These are phyloP conservation scores for Bombylius discolor DNA, from an alignment of 2,888 invertebrate species.

Conservation along the genomic window DNA sequence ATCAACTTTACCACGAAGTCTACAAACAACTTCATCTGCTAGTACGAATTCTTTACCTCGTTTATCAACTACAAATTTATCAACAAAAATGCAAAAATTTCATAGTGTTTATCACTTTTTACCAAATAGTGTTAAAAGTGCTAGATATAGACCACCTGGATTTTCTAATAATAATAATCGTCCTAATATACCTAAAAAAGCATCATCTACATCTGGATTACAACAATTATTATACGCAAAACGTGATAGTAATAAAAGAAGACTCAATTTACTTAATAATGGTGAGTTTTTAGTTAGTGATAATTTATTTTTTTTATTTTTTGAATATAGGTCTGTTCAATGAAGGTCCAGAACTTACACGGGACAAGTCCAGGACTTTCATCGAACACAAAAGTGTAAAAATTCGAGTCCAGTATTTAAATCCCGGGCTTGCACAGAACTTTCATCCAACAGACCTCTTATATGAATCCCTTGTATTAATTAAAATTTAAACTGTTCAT, in stretches of 20 bases:
- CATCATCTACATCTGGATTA: constrained; percentile 62
- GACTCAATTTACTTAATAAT: constrained; percentile 38
- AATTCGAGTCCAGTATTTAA: too few relatives aligned
- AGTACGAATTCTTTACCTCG: constrained; percentile 66
- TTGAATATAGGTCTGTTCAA: too few relatives aligned
- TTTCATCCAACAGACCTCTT: too few relatives aligned
- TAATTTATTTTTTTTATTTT: constrained; percentile 7
- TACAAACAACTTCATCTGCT: constrained; percentile 43
- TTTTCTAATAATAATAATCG: constrained; percentile 41
- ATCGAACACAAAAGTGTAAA: too few relatives aligned
- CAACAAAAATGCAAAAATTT: constrained; percentile 43
- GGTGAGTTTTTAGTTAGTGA: constrained; percentile 40
- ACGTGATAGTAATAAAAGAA: constrained; percentile 41
- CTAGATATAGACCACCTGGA: constrained; percentile 74
- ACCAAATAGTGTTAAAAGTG: constrained; percentile 64
- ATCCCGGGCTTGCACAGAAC: too few relatives aligned
- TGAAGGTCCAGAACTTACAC: too few relatives aligned
- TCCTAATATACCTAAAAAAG: constrained; percentile 50
- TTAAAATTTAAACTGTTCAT: too few relatives aligned
- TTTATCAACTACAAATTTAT: constrained; percentile 44
- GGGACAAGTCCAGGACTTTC: too few relatives aligned
- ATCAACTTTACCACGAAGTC: constrained; percentile 50
- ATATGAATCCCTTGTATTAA: too few relatives aligned
- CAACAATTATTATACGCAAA: constrained; percentile 49
- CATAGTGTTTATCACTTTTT: constrained; percentile 48